Percentiles rank a stretch among this genome's conserved stretches.
phyloP scores from a whole-genome alignment of 2,113 vertebrate genomes.

The Psophia crepitans region DNA sequence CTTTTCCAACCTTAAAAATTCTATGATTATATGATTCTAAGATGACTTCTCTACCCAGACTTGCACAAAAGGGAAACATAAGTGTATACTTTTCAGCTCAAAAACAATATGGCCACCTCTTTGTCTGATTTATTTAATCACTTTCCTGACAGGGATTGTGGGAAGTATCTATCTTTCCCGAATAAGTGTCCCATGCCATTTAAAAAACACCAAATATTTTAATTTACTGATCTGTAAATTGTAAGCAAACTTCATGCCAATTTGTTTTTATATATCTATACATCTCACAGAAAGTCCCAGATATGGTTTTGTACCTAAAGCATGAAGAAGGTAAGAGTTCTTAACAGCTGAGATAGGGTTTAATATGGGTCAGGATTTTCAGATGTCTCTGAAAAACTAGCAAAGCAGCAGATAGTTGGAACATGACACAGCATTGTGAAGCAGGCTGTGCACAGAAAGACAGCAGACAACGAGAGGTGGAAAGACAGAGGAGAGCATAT shows the following conservation, averaged over 20 bases:
- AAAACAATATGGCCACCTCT: background rate
- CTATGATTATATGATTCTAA: no score
- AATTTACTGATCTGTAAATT: background rate
- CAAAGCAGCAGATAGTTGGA: background rate
- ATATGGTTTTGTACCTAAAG: background rate
- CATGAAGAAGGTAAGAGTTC: background rate
- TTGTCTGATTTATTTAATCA: background rate
- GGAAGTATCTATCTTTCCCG: background rate
- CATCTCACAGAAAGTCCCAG: background rate
- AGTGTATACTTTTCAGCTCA: background rate
- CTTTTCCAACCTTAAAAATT: no score
- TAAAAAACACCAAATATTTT: background rate
- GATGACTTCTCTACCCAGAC: background rate
- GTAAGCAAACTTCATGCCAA: fast-evolving
- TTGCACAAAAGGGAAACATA: background rate
- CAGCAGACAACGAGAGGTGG: background rate
- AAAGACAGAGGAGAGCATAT: background rate
- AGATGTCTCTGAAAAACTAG: background rate
- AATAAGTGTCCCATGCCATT: background rate
- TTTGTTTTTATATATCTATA: background rate
- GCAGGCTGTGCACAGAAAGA: background rate
- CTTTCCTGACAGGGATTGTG: background rate
- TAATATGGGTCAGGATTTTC: background rate
- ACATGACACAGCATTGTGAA: background rate
- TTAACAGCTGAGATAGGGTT: background rate